Base-by-base conservation (phyloP, 2,797 vertebrate species). In the Dryobates pubescens region DNA sequence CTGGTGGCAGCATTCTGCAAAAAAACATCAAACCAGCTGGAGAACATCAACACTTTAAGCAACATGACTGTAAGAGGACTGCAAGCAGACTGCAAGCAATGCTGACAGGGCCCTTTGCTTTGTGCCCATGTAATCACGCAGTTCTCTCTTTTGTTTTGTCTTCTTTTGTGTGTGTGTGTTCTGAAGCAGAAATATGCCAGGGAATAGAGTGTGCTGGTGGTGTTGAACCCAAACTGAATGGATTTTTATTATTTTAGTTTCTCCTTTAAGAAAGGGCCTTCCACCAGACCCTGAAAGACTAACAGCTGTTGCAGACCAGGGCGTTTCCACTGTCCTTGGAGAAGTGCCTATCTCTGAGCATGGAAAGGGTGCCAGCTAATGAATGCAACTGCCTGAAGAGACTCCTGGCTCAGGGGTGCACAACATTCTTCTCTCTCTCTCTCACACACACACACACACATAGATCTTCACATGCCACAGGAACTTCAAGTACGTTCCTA, bases 401-500 rank as follows among this genome's bases (percentile, higher is more conserved):
- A 76, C 56, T 34, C 22, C 53, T 75, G 85, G 38, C 67, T 72
- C 65, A 77, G 84, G 20, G 34, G 0, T 27, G 13, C 45, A 70
- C 79, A 90, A 54, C 59, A 72, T 62, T 93, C 72, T 72, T 76
- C 41, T 80, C 36, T 36, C 36, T 36, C 36, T 38, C 38, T 38
- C 38, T 38, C 34, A 36, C 34, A 36, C 38, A 38, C 38, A 38
- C 38, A 38, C 62, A 29, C 62, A 75, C 29, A 77, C 29, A 75
- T 20, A 53, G 29, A 58, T 61, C 78, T 77, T 94, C 78, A 82
- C 56, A 47, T 74, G 47, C 73, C 63, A 47, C 41, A 62, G 78
- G 84, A 72, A 94, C 57, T 91, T 87, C 22, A 85, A 90, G 63
- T 86, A 61, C 27, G 73, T 90, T 93, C 63, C 88, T 94, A 89